These are phyloP conservation scores for Pediacus dermestoides DNA, from an alignment of 2,888 invertebrate genomes.

Conservation along the genomic window DNA sequence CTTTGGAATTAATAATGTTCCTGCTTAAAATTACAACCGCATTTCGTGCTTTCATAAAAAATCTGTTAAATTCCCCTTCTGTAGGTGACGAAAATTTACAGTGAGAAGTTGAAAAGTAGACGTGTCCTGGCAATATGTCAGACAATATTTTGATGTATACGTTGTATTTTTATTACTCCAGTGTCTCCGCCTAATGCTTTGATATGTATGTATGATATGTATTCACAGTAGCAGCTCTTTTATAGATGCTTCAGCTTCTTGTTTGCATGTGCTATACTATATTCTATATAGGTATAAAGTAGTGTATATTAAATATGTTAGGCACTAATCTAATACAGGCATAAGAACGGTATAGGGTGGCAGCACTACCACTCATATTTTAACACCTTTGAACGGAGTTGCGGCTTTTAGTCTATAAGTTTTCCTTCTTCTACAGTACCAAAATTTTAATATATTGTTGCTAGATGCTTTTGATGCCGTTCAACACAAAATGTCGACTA, in stretches of 20 bases:
- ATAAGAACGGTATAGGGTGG: slow-evolving; percentile 40
- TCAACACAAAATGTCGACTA: too few species aligned
- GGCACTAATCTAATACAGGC: slow-evolving; percentile 48
- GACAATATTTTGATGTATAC: slow-evolving; percentile 6
- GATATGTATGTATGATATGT: slow-evolving; percentile 30
- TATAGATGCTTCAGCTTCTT: slow-evolving; percentile 18
- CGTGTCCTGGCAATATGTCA: slow-evolving; percentile 3
- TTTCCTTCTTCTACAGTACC: too few species aligned
- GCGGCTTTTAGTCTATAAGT: slow-evolving; percentile 30
- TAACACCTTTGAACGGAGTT: slow-evolving; percentile 25
- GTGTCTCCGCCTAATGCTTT: slow-evolving; percentile 21
- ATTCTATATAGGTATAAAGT: slow-evolving; percentile 38
- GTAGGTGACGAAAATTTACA: too few species aligned
- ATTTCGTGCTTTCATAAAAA: too few species aligned
- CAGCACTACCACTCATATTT: slow-evolving; percentile 40
- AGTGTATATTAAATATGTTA: slow-evolving; percentile 39
- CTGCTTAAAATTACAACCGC: too few species aligned
- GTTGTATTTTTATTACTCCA: too few species aligned
- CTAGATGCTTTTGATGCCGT: too few species aligned
- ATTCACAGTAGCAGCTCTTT: slow-evolving; percentile 26
- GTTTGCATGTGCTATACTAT: slow-evolving; percentile 25
- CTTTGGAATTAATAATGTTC: too few species aligned
- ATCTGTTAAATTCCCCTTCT: too few species aligned
- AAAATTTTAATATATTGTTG: too few species aligned
- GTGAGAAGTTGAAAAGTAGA: too few species aligned